Percentiles rank a stretch among this genome's conserved stretches.
These are phyloP conservation scores for Heliconius erato DNA, from an alignment of 2,888 invertebrate species.

Conservation along the genomic window DNA sequence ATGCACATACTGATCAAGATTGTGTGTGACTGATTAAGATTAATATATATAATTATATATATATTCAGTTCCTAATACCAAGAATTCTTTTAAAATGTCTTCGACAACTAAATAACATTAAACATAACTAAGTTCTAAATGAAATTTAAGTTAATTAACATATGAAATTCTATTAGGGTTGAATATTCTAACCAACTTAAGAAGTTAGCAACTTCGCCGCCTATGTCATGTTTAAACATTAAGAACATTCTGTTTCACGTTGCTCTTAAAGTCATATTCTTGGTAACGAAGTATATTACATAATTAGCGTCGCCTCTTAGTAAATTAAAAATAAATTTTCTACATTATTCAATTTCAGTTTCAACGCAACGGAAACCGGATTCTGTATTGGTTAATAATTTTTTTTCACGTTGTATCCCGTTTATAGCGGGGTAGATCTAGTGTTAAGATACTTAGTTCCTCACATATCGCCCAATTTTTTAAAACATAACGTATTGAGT, in stretches of 20 bases:
- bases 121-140: background rate
- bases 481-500: too few relatives aligned
- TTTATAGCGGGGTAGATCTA: background rate
- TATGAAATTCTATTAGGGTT: conserved; percentile 12
- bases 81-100: background rate
- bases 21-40: background rate
- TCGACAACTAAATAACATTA: background rate
- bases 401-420: background rate
- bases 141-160: background rate
- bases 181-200: conserved; percentile 4
- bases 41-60: background rate
- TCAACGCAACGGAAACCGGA: background rate
- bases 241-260: conserved; percentile 4
- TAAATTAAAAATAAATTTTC: background rate
- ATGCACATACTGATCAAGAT: too few relatives aligned
- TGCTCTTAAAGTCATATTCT: conserved; percentile 6
- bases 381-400: background rate
- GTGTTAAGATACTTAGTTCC: background rate
- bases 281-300: background rate
- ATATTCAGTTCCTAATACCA: background rate
- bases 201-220: conserved; percentile 15
- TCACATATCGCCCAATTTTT: background rate
- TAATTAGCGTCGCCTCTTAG: background rate
- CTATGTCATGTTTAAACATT: conserved; percentile 9
- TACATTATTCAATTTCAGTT: background rate